Evolutionary conservation across 2,888 invertebrate species (phyloP), one percentile per base, ranked within the genome.

Genomic region (Aphidoletes aphidimyza): DNA sequence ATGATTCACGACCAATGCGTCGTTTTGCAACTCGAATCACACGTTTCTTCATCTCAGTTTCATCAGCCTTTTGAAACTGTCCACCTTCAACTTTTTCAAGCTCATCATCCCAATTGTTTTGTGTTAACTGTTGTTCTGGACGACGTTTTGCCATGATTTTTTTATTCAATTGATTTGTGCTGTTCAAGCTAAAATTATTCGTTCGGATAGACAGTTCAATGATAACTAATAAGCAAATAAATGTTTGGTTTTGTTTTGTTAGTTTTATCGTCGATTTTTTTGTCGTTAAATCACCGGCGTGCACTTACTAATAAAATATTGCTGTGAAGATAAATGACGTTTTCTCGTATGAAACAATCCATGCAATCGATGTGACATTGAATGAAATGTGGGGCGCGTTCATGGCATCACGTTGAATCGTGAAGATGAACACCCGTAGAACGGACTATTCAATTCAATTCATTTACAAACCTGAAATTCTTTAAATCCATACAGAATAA

Each of bases 41-140:
- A 88, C 98, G 93, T 87, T 92, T 92, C 88, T 94, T 93, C 34
- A 98, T 88, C 85, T 94, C 92, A 83, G 95, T 94, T 49, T 93
- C 92, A 0, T 92, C 86, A 0, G 94, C 92, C 22, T 93, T 93
- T 87, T 91, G 91, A 89, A 96, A 96, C 47, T 91, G 92, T 11
- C 96, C 96, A 86, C 93, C 93, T 87, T 96, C 94, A 88, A 96
- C 95, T 0, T 92, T 91, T 84, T 93, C 93, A 0, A 95, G 94
- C 85, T 95, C 96, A 85, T 93, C 90, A 88, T 96, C 93, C 96
- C 97, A 97, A 89, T 97, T 97, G 17, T 95, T 94, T 87, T 95
- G 95, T 89, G 94, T 96, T 86, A 97, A 89, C 85, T 96, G 94
- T 34, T 92, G 92, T 6, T 93, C 92, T 39, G 97, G 96, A 87